A percentile compares a stretch with the other conserved stretches of the same genome.
These are phyloP conservation scores for Schizopygopsis pylzovi DNA, from an alignment of 2,797 vertebrate species.

Conservation along the genomic window DNA sequence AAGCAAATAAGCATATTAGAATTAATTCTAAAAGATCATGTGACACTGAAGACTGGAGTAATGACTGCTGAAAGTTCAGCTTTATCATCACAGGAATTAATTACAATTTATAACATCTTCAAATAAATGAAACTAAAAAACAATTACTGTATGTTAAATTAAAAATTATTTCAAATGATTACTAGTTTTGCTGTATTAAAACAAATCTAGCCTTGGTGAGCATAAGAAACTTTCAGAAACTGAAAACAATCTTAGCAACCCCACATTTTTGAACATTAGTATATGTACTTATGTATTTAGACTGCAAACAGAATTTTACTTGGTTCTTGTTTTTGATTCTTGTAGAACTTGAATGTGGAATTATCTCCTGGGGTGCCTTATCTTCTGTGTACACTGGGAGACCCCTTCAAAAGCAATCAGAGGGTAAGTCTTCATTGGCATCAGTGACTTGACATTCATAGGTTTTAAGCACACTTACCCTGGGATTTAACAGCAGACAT, in stretches of 20 bases:
- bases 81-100: too few species aligned
- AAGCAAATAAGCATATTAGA: neutral
- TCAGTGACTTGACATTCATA: constrained; percentile 17
- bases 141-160: neutral
- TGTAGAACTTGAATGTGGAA: constrained; percentile 16
- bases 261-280: neutral
- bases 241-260: neutral
- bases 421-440: constrained; percentile 61
- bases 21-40: too few species aligned
- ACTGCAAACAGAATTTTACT: neutral
- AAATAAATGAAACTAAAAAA: too few species aligned
- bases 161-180: neutral
- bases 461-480: neutral
- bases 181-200: neutral
- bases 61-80: too few species aligned
- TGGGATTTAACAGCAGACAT: constrained; percentile 4
- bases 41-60: too few species aligned
- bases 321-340: neutral
- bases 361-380: constrained; percentile 57
- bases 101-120: too few species aligned
- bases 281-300: neutral
- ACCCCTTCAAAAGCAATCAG: constrained; percentile 86
- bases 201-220: neutral
- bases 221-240: neutral
- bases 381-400: constrained; percentile 86